Conservation (phyloP, 1,140 invertebrate species). For the Drosophila subobscura region DNA sequence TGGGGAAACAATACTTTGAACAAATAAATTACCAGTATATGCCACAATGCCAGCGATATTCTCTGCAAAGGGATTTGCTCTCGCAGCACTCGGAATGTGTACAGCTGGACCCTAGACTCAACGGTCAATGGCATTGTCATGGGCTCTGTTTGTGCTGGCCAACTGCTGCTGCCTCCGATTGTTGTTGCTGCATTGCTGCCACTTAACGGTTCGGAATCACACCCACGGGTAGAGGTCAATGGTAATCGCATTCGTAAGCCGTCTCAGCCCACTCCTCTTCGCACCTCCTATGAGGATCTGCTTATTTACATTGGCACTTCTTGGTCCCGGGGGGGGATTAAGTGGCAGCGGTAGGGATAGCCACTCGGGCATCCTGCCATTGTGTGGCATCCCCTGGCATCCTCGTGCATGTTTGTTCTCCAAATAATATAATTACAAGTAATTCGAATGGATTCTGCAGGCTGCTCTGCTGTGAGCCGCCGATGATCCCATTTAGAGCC, state of each 20-base stretch:
- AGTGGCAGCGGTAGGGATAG: neutral
- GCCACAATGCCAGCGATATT: neutral
- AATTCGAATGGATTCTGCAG: slow-evolving; percentile 39
- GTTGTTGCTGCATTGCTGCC: slow-evolving; percentile 32
- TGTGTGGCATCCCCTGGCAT: slow-evolving; percentile 13
- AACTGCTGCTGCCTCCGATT: slow-evolving; percentile 45
- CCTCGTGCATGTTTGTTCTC: slow-evolving; percentile 47
- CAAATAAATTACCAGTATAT: too few species aligned
- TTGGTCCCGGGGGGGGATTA: slow-evolving; percentile 17
- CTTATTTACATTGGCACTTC: slow-evolving; percentile 50
- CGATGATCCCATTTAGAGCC: slow-evolving; percentile 43
- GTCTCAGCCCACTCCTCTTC: slow-evolving; percentile 20
- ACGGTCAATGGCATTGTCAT: slow-evolving; percentile 11
- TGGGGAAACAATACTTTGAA: too few species aligned
- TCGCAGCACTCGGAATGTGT: neutral
- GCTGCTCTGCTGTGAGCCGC: slow-evolving; percentile 3
- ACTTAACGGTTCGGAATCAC: slow-evolving; percentile 39
- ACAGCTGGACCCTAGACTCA: slow-evolving; percentile 10
- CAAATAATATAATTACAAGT: slow-evolving; percentile 79
- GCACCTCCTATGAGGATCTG: slow-evolving; percentile 18
- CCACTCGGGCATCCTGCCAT: slow-evolving; percentile 4
- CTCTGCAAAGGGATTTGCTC: neutral
- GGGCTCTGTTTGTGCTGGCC: slow-evolving; percentile 42
- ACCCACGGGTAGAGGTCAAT: slow-evolving; percentile 41
- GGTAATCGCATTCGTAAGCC: slow-evolving; percentile 46